Base-by-base conservation (phyloP, 1,140 invertebrate genomes). In the Drosophila nannoptera region DNA sequence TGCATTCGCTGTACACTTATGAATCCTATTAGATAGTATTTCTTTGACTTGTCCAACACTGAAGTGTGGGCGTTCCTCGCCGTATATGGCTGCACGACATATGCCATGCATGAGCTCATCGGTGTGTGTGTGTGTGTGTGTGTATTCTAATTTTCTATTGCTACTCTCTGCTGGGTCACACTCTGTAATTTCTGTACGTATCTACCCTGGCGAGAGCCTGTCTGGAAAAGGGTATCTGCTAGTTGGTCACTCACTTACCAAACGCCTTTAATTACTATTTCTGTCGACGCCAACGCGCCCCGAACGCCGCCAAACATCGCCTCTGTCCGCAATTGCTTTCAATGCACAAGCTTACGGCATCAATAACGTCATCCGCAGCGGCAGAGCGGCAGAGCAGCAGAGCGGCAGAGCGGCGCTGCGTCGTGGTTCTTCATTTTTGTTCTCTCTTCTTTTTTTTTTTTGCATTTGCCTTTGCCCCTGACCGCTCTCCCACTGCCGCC, bases 311-410 rank as follows among this genome's bases (percentile, higher is more conserved):
- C 40, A 36, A 55, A 22, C 46, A 38, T n/a, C 69, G 46, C 65
- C 35, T 9, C 4, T 4, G 52, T 72, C 22, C 49, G 35, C 45
- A 67, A 61, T 73, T 68, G 43, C 55, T 67, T 73, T 77, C 42
- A 73, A 77, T 77, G 69, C 38, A 76, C 60, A 69, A 64, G 72
- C 74, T 82, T 81, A 82, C 59, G 77, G 54, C 78, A 81, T 82
- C 73, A 66, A 77, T 77, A 81, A 77, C 78, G 77, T 82, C 77
- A 82, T 81, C 46, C 29, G 31, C 36, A 55, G 73, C 8, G 8
- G 43, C 16, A 35, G 12, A 33, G 56, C 49, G 12, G 35, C 29
- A 31, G 32, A 52, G 14, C 33, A 38, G 31, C 46, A 36, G 35
- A 36, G 16, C 22, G 22, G 49, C 49, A 42, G 45, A 8, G 52